Conservation (phyloP, 2,113 vertebrate genomes). For the Hystrix brachyura region DNA sequence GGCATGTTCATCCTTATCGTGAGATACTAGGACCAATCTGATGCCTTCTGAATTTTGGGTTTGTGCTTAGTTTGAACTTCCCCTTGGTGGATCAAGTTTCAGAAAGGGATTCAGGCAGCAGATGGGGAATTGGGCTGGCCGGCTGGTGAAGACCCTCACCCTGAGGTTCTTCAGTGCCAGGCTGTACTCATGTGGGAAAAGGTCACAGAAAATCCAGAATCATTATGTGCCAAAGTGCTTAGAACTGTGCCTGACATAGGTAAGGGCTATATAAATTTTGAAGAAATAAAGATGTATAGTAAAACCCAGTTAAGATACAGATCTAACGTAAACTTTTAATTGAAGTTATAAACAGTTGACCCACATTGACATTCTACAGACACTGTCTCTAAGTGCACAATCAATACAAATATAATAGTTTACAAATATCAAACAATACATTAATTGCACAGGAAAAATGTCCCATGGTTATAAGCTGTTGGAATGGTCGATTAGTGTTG, state of each 20-base stretch:
- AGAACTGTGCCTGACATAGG: neutral
- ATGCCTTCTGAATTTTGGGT: neutral
- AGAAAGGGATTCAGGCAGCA: neutral
- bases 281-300: neutral
- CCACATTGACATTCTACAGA: neutral
- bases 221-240: neutral
- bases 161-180: neutral
- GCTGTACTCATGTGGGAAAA: neutral
- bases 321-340: conserved; percentile 20
- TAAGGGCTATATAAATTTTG: neutral
- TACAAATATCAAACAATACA: neutral
- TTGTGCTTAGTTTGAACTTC: neutral
- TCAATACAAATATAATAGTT: neutral
- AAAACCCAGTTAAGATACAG: neutral
- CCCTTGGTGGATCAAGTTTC: neutral
- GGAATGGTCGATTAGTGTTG: neutral
- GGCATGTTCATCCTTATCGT: neutral
- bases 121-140: neutral
- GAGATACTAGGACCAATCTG: neutral
- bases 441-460: neutral
- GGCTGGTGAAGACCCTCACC: neutral
- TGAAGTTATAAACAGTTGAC: neutral
- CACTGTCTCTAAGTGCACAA: neutral
- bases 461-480: neutral
- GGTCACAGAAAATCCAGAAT: neutral